Evolutionary conservation across 1,140 invertebrate species (phyloP).

Genomic region (Neodiprion virginianus): DNA sequence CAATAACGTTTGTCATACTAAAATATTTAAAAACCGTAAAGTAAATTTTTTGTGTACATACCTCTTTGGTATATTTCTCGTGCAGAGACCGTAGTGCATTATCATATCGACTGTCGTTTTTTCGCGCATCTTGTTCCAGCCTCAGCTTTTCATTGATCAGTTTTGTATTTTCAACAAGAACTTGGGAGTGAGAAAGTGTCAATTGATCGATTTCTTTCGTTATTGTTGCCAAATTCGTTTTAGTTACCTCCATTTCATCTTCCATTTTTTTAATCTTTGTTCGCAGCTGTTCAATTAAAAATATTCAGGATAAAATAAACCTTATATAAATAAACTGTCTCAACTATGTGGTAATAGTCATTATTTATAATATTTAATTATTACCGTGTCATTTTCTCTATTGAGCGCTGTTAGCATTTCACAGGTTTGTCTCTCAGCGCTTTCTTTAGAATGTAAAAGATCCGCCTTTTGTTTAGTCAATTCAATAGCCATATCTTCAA

Average conservation of each 20-base stretch:
- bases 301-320: not conserved
- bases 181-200: constrained; percentile 65
- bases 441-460: constrained; percentile 54
- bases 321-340: constrained; percentile 37
- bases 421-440: constrained; percentile 43
- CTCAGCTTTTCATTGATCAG: constrained; percentile 67
- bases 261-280: constrained; percentile 51
- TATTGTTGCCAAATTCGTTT: constrained; percentile 45
- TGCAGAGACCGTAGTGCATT: constrained; percentile 42
- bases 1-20: not conserved
- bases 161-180: constrained; percentile 69
- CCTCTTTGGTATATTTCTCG: constrained; percentile 55
- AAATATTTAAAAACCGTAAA: not conserved
- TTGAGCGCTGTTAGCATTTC: constrained; percentile 49
- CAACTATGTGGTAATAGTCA: constrained; percentile 37
- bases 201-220: constrained; percentile 58
- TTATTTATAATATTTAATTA: constrained; percentile 13
- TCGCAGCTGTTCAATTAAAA: constrained; percentile 40
- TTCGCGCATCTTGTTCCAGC: constrained; percentile 59
- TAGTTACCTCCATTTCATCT: constrained; percentile 50
- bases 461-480: constrained; percentile 60
- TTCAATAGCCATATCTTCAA: constrained; percentile 61
- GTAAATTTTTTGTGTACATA: constrained; percentile 24
- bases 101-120: constrained; percentile 49
- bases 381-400: constrained; percentile 52